These are phyloP conservation scores for Dendroctonus valens DNA, from an alignment of 1,140 invertebrate species.

Conservation along the genomic window DNA sequence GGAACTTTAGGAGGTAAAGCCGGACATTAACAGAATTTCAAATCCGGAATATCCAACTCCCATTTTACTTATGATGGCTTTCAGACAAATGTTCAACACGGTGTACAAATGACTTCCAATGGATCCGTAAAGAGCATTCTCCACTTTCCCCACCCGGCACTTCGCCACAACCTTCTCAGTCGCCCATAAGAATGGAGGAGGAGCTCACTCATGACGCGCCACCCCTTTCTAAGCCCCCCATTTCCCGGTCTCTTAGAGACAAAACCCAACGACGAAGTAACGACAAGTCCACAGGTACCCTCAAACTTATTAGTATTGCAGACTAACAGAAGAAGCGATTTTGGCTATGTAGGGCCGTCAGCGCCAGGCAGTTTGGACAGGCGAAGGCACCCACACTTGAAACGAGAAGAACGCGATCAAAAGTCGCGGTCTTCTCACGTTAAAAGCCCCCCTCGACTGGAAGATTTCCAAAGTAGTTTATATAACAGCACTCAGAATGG, in stretches of 20 bases:
- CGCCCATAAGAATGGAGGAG: conserved; percentile 43
- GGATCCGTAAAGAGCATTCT: conserved; percentile 51
- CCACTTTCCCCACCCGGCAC: conserved; percentile 30
- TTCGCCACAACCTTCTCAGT: conserved; percentile 37
- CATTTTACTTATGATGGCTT: not conserved
- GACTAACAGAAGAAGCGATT: not conserved
- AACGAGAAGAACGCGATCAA: conserved; percentile 55
- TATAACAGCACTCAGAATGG: conserved; percentile 50
- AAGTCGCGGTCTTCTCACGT: conserved; percentile 58
- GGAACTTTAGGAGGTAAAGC: conserved; percentile 41
- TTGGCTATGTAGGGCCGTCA: conserved; percentile 13
- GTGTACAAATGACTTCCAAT: conserved; percentile 61
- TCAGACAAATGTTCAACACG: conserved; percentile 50
- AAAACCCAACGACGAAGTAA: conserved; percentile 40
- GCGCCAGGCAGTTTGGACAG: conserved; percentile 56
- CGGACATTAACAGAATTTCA: too few relatives aligned
- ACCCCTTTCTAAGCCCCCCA: conserved; percentile 47
- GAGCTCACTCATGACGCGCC: conserved; percentile 24
- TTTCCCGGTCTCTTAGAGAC: conserved; percentile 44
- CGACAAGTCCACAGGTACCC: conserved; percentile 2
- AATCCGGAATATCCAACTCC: too few relatives aligned
- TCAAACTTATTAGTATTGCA: too few relatives aligned
- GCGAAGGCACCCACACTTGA: conserved; percentile 49
- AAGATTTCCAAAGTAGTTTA: conserved; percentile 50
- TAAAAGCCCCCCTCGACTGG: conserved; percentile 46